phyloP scores from a whole-genome alignment of 2,797 vertebrate genomes.

The Chrosomus eos region DNA sequence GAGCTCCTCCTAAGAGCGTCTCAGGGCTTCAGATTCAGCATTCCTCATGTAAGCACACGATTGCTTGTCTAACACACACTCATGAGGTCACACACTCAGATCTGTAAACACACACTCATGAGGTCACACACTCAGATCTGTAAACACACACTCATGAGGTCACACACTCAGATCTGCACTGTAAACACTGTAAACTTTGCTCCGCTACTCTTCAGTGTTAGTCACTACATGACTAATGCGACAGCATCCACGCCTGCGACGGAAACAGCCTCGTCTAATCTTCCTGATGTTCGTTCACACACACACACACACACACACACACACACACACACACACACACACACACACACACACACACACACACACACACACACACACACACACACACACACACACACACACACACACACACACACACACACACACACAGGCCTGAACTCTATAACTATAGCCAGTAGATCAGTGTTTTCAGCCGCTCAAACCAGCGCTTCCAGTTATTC shows the following conservation, averaged over 20 bases:
- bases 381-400: no score
- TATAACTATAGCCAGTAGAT: no score
- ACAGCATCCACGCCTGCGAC: not conserved
- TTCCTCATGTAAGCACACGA: no score
- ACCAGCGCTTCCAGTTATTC: no score
- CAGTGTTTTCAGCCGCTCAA: no score
- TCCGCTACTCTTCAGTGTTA: not conserved
- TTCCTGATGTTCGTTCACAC: not conserved
- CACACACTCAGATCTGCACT: not conserved
- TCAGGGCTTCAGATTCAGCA: not conserved
- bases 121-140: not conserved
- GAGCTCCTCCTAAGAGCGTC: not conserved
- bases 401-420: no score
- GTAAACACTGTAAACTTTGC: slow-evolving; percentile 20
- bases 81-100: not conserved
- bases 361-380: no score
- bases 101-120: slow-evolving; percentile 1
- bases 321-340: no score
- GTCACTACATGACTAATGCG: not conserved
- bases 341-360: no score
- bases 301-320: no score
- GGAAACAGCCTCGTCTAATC: no score
- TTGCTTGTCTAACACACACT: slow-evolving; percentile 3
- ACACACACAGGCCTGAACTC: no score
- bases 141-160: slow-evolving; percentile 9